Evolutionary conservation across 2,797 vertebrate genomes (phyloP).

Genomic region (Todus mexicanus): DNA sequence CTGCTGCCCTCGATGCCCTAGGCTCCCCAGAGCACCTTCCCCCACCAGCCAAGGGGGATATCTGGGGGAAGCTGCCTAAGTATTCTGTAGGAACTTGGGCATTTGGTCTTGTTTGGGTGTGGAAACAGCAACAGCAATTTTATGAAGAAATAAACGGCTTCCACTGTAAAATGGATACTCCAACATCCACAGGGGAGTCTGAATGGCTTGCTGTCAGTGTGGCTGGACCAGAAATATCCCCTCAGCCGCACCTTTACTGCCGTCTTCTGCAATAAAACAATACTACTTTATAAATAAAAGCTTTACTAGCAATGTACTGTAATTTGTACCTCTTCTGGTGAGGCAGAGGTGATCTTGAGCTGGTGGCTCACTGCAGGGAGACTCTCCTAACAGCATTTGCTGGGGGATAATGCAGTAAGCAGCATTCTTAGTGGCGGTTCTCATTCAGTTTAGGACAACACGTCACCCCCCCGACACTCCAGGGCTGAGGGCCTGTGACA

Average conservation of each 20-base stretch:
- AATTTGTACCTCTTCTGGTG: background rate
- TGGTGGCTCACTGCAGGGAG: background rate
- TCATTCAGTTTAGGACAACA: accelerated
- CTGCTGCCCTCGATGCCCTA: background rate
- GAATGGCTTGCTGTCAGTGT: background rate
- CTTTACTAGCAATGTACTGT: background rate
- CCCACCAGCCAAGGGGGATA: accelerated
- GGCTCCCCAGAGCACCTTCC: accelerated
- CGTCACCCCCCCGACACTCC: background rate
- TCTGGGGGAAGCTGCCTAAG: background rate
- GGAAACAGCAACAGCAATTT: background rate
- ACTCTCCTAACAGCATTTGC: background rate
- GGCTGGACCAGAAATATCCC: background rate
- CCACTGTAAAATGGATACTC: background rate
- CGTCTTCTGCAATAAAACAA: background rate
- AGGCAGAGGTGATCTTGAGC: background rate
- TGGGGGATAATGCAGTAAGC: background rate
- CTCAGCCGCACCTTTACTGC: background rate
- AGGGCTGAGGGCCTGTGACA: background rate
- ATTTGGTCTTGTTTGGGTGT: background rate
- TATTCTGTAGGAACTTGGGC: background rate
- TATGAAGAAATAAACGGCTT: conserved; percentile 32
- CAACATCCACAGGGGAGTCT: background rate
- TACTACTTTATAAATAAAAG: conserved; percentile 20
- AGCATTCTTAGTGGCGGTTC: accelerated